These are phyloP conservation scores for Bucorvus abyssinicus DNA, from an alignment of 2,797 vertebrate genomes.

Conservation along the genomic window DNA sequence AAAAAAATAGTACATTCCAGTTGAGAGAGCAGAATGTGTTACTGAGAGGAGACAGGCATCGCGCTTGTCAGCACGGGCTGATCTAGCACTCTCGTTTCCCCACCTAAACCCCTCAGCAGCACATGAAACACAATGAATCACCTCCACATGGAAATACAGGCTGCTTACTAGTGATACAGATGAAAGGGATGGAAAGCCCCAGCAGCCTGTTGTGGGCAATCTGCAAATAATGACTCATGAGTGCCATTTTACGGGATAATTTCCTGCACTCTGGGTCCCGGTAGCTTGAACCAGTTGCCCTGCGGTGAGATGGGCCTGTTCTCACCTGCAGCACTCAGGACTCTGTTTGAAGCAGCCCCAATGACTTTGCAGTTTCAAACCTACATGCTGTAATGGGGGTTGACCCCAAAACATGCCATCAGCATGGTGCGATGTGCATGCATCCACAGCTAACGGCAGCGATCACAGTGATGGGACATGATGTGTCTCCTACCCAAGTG, in stretches of 20 bases:
- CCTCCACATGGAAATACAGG: background rate
- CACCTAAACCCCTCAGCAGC: background rate
- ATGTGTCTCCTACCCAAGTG: background rate
- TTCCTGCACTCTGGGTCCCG: fast-evolving
- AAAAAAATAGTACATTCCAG: background rate
- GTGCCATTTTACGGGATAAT: background rate
- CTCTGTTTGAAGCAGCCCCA: background rate
- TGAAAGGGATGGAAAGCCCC: background rate
- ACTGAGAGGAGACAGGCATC: background rate
- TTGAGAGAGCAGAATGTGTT: background rate
- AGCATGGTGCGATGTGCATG: background rate
- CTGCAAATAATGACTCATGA: background rate
- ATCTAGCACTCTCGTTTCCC: background rate
- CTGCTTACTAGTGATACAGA: background rate
- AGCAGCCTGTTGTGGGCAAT: background rate
- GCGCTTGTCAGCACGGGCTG: background rate
- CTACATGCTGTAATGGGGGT: too few species aligned
- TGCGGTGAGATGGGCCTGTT: background rate
- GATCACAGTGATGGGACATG: background rate
- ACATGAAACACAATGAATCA: background rate
- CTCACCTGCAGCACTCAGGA: background rate
- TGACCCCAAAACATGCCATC: background rate
- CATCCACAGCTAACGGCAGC: background rate
- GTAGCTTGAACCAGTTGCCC: background rate
- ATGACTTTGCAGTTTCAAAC: background rate